phyloP scores from a whole-genome alignment of 1,140 invertebrate genomes.

The Calycopis cecrops region DNA sequence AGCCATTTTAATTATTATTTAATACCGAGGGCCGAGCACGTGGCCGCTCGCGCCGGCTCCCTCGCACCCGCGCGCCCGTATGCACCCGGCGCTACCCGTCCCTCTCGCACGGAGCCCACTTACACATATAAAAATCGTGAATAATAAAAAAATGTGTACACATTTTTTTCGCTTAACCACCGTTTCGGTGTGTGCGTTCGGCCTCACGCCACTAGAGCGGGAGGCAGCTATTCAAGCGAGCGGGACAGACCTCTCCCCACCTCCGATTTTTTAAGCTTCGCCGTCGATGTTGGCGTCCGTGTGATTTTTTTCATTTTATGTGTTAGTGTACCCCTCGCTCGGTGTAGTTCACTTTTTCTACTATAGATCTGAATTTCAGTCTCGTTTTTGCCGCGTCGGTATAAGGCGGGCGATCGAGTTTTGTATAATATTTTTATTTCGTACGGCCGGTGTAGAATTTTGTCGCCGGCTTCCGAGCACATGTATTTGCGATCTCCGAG shows the following conservation, averaged over 20 bases:
- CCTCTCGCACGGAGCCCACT: conserved; percentile 62
- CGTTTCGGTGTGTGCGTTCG: conserved; percentile 55
- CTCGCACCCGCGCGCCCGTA: conserved; percentile 27
- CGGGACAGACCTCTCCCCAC: conserved; percentile 47
- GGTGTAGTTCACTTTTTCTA: conserved; percentile 75
- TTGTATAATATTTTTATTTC: conserved; percentile 64
- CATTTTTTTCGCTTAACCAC: conserved; percentile 73
- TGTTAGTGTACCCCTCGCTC: conserved; percentile 72
- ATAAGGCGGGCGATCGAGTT: conserved; percentile 66
- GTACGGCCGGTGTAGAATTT: conserved; percentile 22
- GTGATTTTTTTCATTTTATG: conserved; percentile 74
- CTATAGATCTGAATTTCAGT: conserved; percentile 75
- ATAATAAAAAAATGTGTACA: conserved; percentile 75
- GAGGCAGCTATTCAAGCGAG: conserved; percentile 45
- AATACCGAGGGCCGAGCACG: conserved; percentile 72
- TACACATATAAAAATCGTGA: conserved; percentile 74
- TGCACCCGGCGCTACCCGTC: conserved; percentile 37
- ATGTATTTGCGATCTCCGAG: conserved; percentile 45
- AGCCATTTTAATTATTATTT: conserved; percentile 75
- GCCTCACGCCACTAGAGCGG: conserved; percentile 60
- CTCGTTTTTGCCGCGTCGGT: conserved; percentile 73
- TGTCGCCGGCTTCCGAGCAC: conserved; percentile 55
- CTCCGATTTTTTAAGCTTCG: conserved; percentile 69
- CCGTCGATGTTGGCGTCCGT: conserved; percentile 61
- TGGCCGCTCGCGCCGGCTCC: conserved; percentile 54